Conservation (phyloP, 2,797 vertebrate genomes). For the Crocodylus rhombifer region DNA sequence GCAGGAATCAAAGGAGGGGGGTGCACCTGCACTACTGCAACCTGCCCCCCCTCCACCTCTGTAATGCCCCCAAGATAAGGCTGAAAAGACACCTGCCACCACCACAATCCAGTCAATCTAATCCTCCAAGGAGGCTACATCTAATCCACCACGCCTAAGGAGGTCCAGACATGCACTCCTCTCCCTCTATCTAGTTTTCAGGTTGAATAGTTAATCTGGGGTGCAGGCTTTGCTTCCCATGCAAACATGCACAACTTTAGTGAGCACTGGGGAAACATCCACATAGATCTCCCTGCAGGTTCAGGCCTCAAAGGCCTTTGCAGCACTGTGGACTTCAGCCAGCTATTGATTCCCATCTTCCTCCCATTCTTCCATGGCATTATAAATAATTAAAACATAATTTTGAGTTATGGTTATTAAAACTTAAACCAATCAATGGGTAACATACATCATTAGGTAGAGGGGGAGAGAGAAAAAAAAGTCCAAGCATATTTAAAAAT, state of each 20-base stretch:
- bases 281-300: background rate
- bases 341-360: background rate
- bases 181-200: no score
- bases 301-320: background rate
- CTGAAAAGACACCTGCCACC: background rate
- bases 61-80: background rate
- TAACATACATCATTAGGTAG: no score
- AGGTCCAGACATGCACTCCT: background rate
- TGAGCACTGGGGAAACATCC: background rate
- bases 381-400: fast-evolving
- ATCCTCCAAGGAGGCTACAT: background rate
- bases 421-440: background rate
- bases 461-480: no score
- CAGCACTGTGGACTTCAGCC: background rate
- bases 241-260: background rate
- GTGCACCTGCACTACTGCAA: no score
- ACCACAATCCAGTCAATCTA: background rate
- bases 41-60: no score
- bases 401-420: background rate
- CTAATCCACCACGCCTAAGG: background rate
- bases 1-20: no score
- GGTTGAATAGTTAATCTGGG: background rate
- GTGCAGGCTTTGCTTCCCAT: background rate
- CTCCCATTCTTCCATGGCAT: background rate
- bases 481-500: no score